Percentiles rank a stretch among this genome's conserved stretches.
These are phyloP conservation scores for Oxyscelio sp. DNA, from an alignment of 2,888 invertebrate species.

Conservation along the genomic window DNA sequence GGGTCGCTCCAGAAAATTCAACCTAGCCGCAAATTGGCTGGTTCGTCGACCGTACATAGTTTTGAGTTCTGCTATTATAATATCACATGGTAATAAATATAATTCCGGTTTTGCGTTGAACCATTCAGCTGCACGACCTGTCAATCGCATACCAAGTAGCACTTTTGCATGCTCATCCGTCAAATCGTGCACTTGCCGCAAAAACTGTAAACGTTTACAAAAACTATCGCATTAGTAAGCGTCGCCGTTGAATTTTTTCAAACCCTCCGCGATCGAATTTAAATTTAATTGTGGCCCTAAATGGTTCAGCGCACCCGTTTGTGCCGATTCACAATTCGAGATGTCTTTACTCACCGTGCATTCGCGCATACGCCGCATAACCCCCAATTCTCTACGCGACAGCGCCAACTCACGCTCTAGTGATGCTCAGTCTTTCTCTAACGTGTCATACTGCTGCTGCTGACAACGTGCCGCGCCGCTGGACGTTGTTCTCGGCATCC, in stretches of 20 bases:
- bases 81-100: neutral
- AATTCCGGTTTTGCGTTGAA: conserved; percentile 6
- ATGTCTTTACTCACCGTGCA: neutral
- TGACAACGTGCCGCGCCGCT: neutral
- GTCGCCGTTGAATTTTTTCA: conserved; percentile 18
- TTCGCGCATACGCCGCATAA: neutral
- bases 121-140: conserved; percentile 11
- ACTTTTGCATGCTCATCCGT: conserved; percentile 8
- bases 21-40: conserved; percentile 9
- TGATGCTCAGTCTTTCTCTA: neutral
- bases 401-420: neutral
- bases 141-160: conserved; percentile 19
- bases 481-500: neutral
- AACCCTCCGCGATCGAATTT: conserved; percentile 1
- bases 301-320: neutral
- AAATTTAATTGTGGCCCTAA: conserved; percentile 1
- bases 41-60: conserved; percentile 9
- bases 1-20: conserved; percentile 5
- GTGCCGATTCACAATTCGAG: neutral
- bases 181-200: neutral
- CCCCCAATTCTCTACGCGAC: neutral
- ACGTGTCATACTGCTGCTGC: neutral
- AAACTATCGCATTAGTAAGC: neutral
- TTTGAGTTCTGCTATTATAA: neutral
- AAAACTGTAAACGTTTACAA: neutral